phyloP scores from a whole-genome alignment of 2,113 vertebrate species.

The Forbesichthys papilliferus region DNA sequence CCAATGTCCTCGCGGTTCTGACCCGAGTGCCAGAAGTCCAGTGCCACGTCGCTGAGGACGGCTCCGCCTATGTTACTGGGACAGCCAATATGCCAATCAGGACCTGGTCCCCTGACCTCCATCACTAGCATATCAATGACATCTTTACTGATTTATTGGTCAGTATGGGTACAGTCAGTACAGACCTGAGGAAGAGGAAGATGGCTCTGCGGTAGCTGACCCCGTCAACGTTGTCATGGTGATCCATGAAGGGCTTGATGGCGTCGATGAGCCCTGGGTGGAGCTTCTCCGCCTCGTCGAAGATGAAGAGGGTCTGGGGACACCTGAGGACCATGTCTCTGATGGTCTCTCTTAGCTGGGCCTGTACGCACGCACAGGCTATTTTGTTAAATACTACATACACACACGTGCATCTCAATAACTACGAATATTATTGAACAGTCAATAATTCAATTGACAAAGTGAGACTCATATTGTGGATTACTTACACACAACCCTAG shows the following conservation, averaged over 20 bases:
- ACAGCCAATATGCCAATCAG: background rate
- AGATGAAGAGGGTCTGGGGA: slow-evolving; percentile 87
- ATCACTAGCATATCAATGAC: too few relatives aligned
- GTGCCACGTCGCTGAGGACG: slow-evolving; percentile 84
- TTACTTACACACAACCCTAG: too few relatives aligned
- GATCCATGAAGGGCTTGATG: slow-evolving; percentile 83
- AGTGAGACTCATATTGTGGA: too few relatives aligned
- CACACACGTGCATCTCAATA: too few relatives aligned
- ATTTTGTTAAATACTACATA: too few relatives aligned
- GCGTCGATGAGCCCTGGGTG: slow-evolving; percentile 85
- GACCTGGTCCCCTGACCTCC: too few relatives aligned
- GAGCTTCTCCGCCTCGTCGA: slow-evolving; percentile 94
- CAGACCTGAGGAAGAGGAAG: slow-evolving; percentile 94
- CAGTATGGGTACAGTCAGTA: background rate
- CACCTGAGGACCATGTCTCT: slow-evolving; percentile 79
- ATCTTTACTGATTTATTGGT: background rate
- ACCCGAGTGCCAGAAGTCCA: slow-evolving; percentile 88
- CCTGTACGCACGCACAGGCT: slow-evolving; percentile 64
- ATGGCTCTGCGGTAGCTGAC: slow-evolving; percentile 75
- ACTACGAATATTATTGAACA: too few relatives aligned
- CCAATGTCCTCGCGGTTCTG: slow-evolving; percentile 87
- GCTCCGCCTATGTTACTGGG: slow-evolving; percentile 87
- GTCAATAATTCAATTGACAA: too few relatives aligned
- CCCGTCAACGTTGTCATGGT: slow-evolving; percentile 56
- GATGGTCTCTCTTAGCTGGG: slow-evolving; percentile 81